phyloP scores from a whole-genome alignment of 2,888 invertebrate genomes.

The Agriopis aurantiaria region DNA sequence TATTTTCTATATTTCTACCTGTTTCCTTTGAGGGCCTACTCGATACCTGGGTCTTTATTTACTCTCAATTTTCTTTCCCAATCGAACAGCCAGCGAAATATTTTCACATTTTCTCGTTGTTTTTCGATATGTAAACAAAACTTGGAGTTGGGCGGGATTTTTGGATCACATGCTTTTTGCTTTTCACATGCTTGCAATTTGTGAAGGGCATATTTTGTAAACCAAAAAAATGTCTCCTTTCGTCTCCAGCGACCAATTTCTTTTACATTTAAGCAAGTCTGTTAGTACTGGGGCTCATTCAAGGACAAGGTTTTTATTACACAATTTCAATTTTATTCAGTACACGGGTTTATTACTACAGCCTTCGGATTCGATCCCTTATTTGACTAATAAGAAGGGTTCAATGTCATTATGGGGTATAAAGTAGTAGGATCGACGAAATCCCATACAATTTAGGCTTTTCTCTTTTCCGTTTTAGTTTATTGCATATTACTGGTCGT shows the following conservation, averaged over 20 bases:
- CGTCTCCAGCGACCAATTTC: neutral
- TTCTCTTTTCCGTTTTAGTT: constrained; percentile 40
- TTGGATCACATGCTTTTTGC: neutral
- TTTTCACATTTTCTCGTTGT: constrained; percentile 19
- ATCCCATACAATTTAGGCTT: constrained; percentile 41
- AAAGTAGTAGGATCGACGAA: constrained; percentile 39
- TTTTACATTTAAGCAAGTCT: neutral
- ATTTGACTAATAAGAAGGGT: constrained; percentile 49
- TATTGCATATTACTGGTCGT: constrained; percentile 38
- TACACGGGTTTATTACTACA: constrained; percentile 37
- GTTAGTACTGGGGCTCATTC: neutral
- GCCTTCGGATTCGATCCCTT: constrained; percentile 38
- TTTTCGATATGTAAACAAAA: constrained; percentile 11
- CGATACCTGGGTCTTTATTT: constrained; percentile 20
- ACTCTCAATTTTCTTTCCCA: constrained; percentile 11
- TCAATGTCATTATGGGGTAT: constrained; percentile 45
- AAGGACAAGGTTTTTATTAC: constrained; percentile 18
- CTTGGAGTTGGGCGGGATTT: neutral
- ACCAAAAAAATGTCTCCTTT: neutral
- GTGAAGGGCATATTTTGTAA: too few species aligned
- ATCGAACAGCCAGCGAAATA: constrained; percentile 9
- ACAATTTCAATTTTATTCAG: constrained; percentile 35
- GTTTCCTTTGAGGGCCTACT: constrained; percentile 16
- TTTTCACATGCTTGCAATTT: too few species aligned
- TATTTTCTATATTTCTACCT: constrained; percentile 21